Percentiles rank a stretch among this genome's conserved stretches.
Conservation (phyloP, 2,888 invertebrate species). For the Griposia aprilina region DNA sequence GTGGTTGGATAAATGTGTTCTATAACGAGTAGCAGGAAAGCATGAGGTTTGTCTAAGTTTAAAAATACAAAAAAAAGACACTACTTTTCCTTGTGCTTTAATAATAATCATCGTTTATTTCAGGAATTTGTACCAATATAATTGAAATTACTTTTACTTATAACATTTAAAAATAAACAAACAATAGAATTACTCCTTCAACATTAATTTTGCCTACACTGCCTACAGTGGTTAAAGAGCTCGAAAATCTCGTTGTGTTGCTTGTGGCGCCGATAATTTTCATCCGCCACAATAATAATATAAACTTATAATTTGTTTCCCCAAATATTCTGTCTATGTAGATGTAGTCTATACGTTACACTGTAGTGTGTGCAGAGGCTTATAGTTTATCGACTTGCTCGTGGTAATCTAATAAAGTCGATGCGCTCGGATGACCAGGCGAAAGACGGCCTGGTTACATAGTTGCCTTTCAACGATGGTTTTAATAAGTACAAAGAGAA, state of each 20-base stretch:
- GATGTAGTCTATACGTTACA: slow-evolving; percentile 5
- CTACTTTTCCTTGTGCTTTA: background rate
- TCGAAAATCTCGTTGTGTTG: background rate
- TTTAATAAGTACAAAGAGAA: slow-evolving; percentile 2
- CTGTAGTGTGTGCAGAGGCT: slow-evolving; percentile 25
- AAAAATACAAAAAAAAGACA: too few species aligned
- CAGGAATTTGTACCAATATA: background rate
- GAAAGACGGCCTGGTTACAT: slow-evolving; percentile 33
- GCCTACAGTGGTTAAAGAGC: background rate
- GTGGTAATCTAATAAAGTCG: slow-evolving; percentile 61
- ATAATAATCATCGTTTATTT: background rate
- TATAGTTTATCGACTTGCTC: slow-evolving; percentile 53
- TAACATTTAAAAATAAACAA: background rate
- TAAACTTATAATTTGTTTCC: too few species aligned
- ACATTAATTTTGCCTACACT: background rate
- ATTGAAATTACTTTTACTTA: background rate
- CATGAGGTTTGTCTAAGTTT: too few species aligned
- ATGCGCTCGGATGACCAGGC: slow-evolving; percentile 51
- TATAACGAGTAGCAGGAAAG: background rate
- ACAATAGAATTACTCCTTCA: background rate
- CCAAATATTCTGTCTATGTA: too few species aligned
- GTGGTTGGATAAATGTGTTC: background rate
- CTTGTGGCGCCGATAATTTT: too few species aligned
- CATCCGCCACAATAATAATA: too few species aligned
- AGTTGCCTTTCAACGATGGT: slow-evolving; percentile 20